Percentiles rank a stretch among this genome's conserved stretches.
These are phyloP conservation scores for Syngnathus rostellatus DNA, from an alignment of 2,797 vertebrate genomes.

Conservation along the genomic window DNA sequence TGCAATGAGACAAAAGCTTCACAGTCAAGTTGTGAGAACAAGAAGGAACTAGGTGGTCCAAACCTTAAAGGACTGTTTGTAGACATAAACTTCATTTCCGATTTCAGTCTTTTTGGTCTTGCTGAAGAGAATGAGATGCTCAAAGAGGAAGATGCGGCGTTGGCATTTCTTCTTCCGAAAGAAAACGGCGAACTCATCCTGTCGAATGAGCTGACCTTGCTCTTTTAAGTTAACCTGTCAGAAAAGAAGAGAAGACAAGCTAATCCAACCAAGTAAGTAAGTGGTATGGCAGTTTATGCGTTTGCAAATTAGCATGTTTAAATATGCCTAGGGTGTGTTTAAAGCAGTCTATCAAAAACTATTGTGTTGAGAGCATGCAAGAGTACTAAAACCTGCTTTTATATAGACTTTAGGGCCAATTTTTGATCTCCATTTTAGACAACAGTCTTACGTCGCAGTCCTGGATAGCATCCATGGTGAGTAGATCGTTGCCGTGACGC, in stretches of 20 bases:
- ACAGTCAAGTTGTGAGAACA: not conserved
- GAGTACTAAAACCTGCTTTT: no score
- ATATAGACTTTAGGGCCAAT: no score
- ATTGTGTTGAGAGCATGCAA: no score
- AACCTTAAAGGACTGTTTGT: constrained; percentile 79
- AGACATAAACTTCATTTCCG: constrained; percentile 73
- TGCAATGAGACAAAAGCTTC: not conserved
- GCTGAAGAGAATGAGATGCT: constrained; percentile 75
- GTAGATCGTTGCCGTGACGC: constrained; percentile 75
- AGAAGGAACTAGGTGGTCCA: not conserved
- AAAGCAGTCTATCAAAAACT: no score
- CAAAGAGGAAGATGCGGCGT: constrained; percentile 73
- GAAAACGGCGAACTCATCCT: constrained; percentile 70
- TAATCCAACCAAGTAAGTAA: not conserved
- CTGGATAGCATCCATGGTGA: constrained; percentile 77
- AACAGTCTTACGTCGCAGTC: constrained; percentile 70
- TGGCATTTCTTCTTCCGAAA: constrained; percentile 72
- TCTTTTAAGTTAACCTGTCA: constrained; percentile 73
- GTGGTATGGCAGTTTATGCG: not conserved
- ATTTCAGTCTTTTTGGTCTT: constrained; percentile 70
- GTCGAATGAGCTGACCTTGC: constrained; percentile 72
- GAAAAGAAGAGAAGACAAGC: not conserved
- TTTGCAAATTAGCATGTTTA: not conserved
- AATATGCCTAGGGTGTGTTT: no score
- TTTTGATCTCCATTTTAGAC: not conserved